A percentile compares a stretch with the other conserved stretches of the same genome.
Conservation (phyloP, 2,888 invertebrate species). For the Vandiemenella viatica region DNA sequence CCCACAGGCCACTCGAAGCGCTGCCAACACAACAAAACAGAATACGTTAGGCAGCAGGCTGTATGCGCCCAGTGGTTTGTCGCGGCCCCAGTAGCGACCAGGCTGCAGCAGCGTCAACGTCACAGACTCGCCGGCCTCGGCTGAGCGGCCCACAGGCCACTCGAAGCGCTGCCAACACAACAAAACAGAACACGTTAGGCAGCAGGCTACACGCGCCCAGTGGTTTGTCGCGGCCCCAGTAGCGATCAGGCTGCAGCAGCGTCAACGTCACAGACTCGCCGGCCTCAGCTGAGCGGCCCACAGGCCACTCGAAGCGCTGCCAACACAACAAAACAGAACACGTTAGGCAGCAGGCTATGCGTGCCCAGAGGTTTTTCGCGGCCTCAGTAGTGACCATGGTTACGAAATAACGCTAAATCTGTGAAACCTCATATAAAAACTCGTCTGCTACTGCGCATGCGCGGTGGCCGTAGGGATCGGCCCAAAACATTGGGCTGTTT, state of each 20-base stretch:
- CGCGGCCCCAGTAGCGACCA: conserved; percentile 41
- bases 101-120: conserved; percentile 39
- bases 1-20: conserved; percentile 55
- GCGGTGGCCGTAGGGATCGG: no score
- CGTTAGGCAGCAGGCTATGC: conserved; percentile 56
- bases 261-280: conserved; percentile 45
- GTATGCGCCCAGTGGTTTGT: conserved; percentile 53
- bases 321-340: no score
- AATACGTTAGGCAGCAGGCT: conserved; percentile 51
- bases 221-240: conserved; percentile 42
- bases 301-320: conserved; percentile 52
- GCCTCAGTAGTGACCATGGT: conserved; percentile 41
- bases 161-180: conserved; percentile 48
- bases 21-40: no score
- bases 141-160: conserved; percentile 50
- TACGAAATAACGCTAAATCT: no score
- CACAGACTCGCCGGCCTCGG: conserved; percentile 44
- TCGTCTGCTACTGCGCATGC: no score
- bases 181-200: no score
- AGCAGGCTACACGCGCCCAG: conserved; percentile 58
- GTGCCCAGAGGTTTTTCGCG: conserved; percentile 47
- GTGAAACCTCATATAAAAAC: no score
- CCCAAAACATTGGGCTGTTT: no score
- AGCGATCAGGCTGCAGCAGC: conserved; percentile 37
- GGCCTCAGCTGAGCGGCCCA: conserved; percentile 44